Evolutionary conservation across 2,797 vertebrate genomes (phyloP), one percentile per base, ranked within the genome.

Genomic region (Aquila chrysaetos): DNA sequence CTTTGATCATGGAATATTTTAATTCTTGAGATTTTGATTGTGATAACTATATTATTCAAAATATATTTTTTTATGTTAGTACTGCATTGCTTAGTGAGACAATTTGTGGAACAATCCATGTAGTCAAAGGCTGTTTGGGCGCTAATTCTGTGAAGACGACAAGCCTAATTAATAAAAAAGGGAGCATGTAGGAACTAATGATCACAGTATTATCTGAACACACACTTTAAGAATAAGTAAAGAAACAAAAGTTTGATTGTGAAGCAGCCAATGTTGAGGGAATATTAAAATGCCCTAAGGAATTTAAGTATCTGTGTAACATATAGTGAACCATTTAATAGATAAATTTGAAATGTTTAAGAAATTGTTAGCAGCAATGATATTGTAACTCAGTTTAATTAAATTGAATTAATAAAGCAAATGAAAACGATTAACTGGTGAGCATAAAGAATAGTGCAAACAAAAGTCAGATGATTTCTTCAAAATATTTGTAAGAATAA

Each of bases 1-100:
- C 67, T 96, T 96, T 96, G 95, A 97, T 91, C 70, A 28, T 31
- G 69, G 72, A 90, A 46, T 51, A 60, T 79, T 94, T 94, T 85
- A 96, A 95, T 97, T 91, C 76, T 54, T 94, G 67, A 96, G 57
- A 96, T 96, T 91, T 65, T 86, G 48, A 54, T 17, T 83, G 39
- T 74, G 92, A 92, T 96, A 94, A 72, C 39, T 54, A 3, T n/a
- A 85, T 23, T 95, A 84, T 94, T 90, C 56, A 60, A 92, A 88
- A 76, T 13, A 11, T 35, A 4, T 22, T 54, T 95, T 95, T 80
- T 82, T 19, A n/a, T 18, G 39, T 69, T 64, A 94, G 73, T 37
- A 30, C 12, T 56, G 37, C 74, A 49, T 44, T 68, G 68, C 41
- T 65, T 15, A 82, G n/a, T 94, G 46, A 87, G 54, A 90, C 76